Percentiles rank a stretch among this genome's conserved stretches.
phyloP scores from a whole-genome alignment of 2,113 vertebrate species.

The Holacanthus passer region DNA sequence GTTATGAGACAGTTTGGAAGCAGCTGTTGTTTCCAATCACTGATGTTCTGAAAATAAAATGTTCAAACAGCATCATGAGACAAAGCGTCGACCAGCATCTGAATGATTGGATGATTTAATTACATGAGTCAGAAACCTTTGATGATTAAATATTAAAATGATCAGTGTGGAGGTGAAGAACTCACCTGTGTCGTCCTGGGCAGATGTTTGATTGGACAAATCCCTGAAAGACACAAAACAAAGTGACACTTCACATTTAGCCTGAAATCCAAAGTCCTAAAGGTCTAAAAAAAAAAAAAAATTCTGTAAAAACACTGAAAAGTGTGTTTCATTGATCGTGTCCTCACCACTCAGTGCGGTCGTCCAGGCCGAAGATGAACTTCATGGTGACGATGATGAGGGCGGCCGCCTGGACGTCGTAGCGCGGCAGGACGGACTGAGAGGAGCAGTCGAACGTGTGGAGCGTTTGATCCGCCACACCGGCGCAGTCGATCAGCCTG shows the following conservation, averaged over 20 bases:
- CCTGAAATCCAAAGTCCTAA: not conserved
- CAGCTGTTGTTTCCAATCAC: too few relatives aligned
- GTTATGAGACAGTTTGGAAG: too few relatives aligned
- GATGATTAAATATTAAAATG: not conserved
- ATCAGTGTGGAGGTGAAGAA: not conserved
- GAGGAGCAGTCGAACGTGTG: conserved; percentile 83
- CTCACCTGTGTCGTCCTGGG: conserved; percentile 47
- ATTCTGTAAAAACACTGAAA: too few relatives aligned
- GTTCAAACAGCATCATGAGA: too few relatives aligned
- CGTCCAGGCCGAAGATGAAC: conserved; percentile 90
- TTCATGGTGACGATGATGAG: conserved; percentile 90
- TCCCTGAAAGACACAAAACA: conserved; percentile 63
- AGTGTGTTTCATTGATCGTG: too few relatives aligned
- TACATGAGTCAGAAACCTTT: too few relatives aligned
- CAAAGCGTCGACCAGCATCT: too few relatives aligned
- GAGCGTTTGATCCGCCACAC: conserved; percentile 76
- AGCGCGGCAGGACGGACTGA: conserved; percentile 77
- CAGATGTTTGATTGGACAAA: conserved; percentile 44
- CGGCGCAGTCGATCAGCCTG: conserved; percentile 81
- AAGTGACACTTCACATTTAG: not conserved
- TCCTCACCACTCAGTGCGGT: conserved; percentile 88
- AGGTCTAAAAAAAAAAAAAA: not conserved
- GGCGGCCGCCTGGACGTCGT: conserved; percentile 89
- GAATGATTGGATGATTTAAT: too few relatives aligned
- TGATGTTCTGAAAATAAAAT: too few relatives aligned